phyloP scores from a whole-genome alignment of 2,797 vertebrate genomes.

The Sciurus vulgaris region DNA sequence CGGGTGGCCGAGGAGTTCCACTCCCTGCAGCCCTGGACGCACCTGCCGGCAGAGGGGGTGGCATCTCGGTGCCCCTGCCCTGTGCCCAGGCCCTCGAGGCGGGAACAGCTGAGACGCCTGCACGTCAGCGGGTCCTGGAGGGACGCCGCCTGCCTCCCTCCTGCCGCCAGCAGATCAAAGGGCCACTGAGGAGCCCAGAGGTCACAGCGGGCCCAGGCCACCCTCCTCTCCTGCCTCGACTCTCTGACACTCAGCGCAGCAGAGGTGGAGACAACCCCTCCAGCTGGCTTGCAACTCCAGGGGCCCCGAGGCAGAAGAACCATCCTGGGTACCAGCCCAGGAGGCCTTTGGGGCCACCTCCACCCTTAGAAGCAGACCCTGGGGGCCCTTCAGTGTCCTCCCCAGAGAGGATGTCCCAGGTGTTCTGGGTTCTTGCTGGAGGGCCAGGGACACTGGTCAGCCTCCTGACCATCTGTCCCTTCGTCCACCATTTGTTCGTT shows the following conservation, averaged over 20 bases:
- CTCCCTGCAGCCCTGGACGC: not conserved
- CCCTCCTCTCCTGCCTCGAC: not conserved
- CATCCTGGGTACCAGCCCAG: too few relatives aligned
- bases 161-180: not conserved
- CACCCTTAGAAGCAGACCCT: too few relatives aligned
- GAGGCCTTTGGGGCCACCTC: too few relatives aligned
- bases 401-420: not conserved
- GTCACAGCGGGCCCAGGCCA: too few relatives aligned
- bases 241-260: not conserved
- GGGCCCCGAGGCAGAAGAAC: too few relatives aligned
- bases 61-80: not conserved
- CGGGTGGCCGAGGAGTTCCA: not conserved
- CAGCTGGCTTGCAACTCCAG: not conserved
- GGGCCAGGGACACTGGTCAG: too few relatives aligned
- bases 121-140: too few relatives aligned
- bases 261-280: not conserved
- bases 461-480: too few relatives aligned
- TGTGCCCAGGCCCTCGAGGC: fast-evolving
- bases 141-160: not conserved
- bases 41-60: not conserved
- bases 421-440: not conserved
- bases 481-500: too few relatives aligned
- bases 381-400: too few relatives aligned
- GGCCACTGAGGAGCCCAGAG: too few relatives aligned
- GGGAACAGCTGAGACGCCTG: not conserved